Base-by-base conservation (phyloP, 1,140 invertebrate genomes). In the Phenacoccus solenopsis region DNA sequence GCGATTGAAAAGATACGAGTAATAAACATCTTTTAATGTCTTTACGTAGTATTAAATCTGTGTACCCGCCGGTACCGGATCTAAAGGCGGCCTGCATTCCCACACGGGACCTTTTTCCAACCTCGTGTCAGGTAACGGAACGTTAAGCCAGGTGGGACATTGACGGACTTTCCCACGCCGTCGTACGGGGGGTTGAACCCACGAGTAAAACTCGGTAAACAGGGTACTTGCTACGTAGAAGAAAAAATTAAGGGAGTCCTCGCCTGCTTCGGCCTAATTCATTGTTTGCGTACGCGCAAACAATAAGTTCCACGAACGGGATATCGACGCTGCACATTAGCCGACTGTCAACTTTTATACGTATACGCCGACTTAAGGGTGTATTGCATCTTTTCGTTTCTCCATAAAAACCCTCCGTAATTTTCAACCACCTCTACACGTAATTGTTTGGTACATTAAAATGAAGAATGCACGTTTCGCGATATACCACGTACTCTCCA, bases 161-260 rank as follows among this genome's bases (percentile, higher is more conserved):
- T 64, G 25, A 64, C 25, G 59, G 59, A 64, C 59, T 64, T 64
- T 64, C 59, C 59, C 59, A 64, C 59, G 59, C 59, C 59, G 59
- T 64, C 59, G 25, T 25, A 10, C 2, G 59, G 59, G 59, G 59
- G 59, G 21, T 64, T 64, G 59, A 25, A 64, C 59, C 59, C 59
- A 64, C 59, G 25, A 64, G 59, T 64, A 64, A 64, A 64, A 25
- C 25, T 64, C 25, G 25, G 59, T 64, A 64, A 64, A 64, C 59
- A 64, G 59, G 59, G 59, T 64, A 64, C 59, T 64, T 64, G 59
- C 59, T 64, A n/a, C n/a, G n/a, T n/a, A 25, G 25, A 64, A 24
- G 59, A 27, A 64, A 64, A 64, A 64, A 64, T 64, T 64, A 64
- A 64, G 59, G 59, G 59, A 64, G 59, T 64, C 59, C 25, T 64